These are phyloP conservation scores for Melanotaenia maccullochi DNA, from an alignment of 2,797 vertebrate species.

Conservation along the genomic window DNA sequence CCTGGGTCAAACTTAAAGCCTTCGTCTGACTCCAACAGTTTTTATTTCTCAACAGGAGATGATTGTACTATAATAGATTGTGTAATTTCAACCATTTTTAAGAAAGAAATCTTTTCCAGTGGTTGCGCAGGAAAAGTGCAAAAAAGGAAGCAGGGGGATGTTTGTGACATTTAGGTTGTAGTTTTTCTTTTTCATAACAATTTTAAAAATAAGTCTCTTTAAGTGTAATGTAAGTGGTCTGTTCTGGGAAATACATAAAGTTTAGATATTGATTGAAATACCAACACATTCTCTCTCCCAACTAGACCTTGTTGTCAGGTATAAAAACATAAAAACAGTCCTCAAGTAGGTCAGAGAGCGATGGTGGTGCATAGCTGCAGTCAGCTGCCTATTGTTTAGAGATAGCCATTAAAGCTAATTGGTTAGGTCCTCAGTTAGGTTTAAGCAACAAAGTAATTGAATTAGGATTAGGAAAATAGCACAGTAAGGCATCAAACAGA, in stretches of 20 bases:
- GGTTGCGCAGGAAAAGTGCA: not conserved
- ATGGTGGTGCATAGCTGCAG: no score
- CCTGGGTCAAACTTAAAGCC: no score
- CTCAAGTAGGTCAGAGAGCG: no score
- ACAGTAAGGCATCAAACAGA: not conserved
- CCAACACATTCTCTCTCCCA: no score
- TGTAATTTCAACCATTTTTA: constrained; percentile 54
- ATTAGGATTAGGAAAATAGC: not conserved
- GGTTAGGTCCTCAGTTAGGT: not conserved
- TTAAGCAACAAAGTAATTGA: not conserved
- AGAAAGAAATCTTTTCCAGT: constrained; percentile 37
- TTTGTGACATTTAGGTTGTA: not conserved
- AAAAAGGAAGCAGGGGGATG: not conserved
- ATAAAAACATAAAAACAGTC: no score
- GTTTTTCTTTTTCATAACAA: not conserved
- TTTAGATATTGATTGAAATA: not conserved
- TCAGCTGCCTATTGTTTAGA: not conserved
- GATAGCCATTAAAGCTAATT: not conserved
- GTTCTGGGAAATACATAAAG: not conserved
- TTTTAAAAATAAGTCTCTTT: not conserved
- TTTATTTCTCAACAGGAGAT: constrained; percentile 56
- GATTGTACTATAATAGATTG: constrained; percentile 44
- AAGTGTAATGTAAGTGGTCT: not conserved
- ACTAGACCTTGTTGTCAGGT: not conserved
- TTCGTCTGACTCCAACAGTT: not conserved